Evolutionary conservation across 2,113 vertebrate genomes (phyloP).

Genomic region (Grammomys surdaster): DNA sequence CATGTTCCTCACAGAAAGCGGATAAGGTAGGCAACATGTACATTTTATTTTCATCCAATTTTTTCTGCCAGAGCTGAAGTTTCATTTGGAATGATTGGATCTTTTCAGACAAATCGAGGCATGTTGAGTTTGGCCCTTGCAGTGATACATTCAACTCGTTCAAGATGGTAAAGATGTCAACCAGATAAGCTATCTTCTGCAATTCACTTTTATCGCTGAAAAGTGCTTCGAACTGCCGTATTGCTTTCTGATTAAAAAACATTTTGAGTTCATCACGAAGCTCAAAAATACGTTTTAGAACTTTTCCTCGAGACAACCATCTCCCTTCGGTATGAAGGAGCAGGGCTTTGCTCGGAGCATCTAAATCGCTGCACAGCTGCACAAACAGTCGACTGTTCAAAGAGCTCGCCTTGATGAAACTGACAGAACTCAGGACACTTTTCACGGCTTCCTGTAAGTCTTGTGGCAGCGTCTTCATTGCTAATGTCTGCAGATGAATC

Average conservation of each 20-base stretch:
- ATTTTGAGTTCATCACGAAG: not conserved
- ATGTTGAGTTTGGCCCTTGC: not conserved
- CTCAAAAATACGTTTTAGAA: not conserved
- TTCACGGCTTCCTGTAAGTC: not conserved
- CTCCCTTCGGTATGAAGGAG: not conserved
- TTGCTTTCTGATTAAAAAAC: not conserved
- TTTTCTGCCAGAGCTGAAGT: not conserved
- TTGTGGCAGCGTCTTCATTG: not conserved
- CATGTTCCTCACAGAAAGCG: not conserved
- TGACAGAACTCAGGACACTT: not conserved
- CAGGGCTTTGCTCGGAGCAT: not conserved
- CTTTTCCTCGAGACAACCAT: not conserved
- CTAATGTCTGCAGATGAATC: not conserved
- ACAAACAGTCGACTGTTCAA: not conserved
- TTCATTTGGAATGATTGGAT: not conserved
- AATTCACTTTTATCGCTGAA: not conserved
- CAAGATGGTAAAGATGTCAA: not conserved
- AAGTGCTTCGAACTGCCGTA: not conserved
- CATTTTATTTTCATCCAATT: not conserved
- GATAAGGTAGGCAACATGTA: not conserved
- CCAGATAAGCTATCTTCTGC: constrained; percentile 4
- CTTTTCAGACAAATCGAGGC: not conserved
- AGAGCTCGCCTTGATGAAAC: not conserved
- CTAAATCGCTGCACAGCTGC: not conserved
- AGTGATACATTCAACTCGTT: not conserved